These are phyloP conservation scores for Amblyraja radiata DNA, from an alignment of 2,797 vertebrate species.

Conservation along the genomic window DNA sequence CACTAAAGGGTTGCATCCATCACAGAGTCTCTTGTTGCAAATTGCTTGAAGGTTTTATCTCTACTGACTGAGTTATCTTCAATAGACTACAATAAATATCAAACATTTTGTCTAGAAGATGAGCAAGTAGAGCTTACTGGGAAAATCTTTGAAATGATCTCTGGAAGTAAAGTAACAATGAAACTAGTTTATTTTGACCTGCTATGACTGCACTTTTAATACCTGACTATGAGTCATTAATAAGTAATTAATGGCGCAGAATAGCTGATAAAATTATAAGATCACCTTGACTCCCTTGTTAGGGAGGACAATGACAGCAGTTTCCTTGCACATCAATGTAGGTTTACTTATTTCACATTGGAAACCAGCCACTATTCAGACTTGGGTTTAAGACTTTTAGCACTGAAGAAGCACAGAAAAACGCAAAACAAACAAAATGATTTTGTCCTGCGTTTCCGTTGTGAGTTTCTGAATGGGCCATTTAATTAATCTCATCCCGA, in stretches of 20 bases:
- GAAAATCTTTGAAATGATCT: not conserved
- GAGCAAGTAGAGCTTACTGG: not conserved
- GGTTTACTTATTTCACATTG: not conserved
- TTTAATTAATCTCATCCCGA: not conserved
- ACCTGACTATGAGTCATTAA: not conserved
- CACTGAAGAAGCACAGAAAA: no score
- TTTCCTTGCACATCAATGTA: not conserved
- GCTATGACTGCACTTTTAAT: not conserved
- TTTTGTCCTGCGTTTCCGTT: not conserved
- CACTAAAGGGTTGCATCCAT: not conserved
- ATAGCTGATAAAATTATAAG: not conserved
- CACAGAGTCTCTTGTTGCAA: not conserved
- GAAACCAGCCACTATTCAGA: not conserved
- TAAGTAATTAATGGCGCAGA: not conserved
- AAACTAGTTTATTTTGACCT: not conserved
- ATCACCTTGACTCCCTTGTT: not conserved
- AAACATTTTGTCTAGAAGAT: not conserved
- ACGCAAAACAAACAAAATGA: not conserved
- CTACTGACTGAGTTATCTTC: not conserved
- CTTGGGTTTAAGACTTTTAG: not conserved
- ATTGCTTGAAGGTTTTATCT: not conserved
- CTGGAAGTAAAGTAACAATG: not conserved
- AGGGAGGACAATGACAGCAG: not conserved
- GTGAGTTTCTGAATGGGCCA: not conserved
- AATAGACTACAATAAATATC: not conserved